Evolutionary conservation across 2,888 invertebrate species (phyloP), one percentile per base, ranked within the genome.

Genomic region (Protodeltote pygarga): DNA sequence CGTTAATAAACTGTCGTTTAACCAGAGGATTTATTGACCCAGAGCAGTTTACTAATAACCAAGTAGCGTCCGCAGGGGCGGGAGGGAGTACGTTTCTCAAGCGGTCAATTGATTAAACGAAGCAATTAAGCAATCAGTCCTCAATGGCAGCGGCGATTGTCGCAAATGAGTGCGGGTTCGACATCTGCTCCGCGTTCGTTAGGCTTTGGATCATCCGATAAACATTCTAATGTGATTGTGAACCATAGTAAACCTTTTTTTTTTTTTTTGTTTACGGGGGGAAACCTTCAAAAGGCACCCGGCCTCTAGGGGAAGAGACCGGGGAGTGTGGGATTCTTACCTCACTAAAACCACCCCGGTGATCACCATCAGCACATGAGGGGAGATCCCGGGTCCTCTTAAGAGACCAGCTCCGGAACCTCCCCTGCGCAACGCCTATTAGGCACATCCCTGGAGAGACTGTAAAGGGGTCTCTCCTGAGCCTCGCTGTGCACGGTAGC

Each of bases 61-160:
- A 77, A 71, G 75, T 73, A 68, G 81, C 77, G 78, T 79, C 73
- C 72, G 66, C 45, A 63, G 71, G 68, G 76, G 72, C 75, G 71
- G 75, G 75, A 80, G 74, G 77, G 75, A 81, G 73, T 74, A 78
- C 79, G 82, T 84, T 83, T 83, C 89, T 87, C 83, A 82, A 81
- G 80, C 87, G 88, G 84, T 84, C 90, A 91, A 91, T 92, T 92
- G 91, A 90, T 92, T 90, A 91, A 92, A 92, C 90, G 88, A 87
- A 89, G 85, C 91, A 91, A 92, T 92, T 92, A 92, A 89, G 77
- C 87, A 92, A 92, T 92, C 89, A 90, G 85, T 77, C 85, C 73
- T 83, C 85, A 86, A 86, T 82, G 84, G 81, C 68, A 79, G 81
- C 78, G 77, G 81, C 79, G 79, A 83, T 83, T 84, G 87, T 89